A percentile compares a stretch with the other conserved stretches of the same genome.
Conservation (phyloP, 2,113 vertebrate species). For the Stomatorhinus ivindoensis region DNA sequence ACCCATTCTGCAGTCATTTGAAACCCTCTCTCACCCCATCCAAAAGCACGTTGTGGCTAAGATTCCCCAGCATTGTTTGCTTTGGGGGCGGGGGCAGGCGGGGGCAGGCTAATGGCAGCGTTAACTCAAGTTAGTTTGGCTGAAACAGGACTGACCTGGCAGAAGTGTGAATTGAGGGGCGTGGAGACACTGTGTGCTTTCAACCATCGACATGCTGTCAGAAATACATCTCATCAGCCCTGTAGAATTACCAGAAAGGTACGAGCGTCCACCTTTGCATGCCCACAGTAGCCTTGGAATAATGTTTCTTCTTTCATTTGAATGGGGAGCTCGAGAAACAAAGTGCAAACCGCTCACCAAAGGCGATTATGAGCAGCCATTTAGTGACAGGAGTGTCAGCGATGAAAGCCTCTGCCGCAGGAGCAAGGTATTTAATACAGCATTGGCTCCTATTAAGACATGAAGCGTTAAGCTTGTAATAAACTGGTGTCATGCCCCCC, state of each 20-base stretch:
- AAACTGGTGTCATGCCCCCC: conserved; percentile 4
- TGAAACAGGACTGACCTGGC: conserved; percentile 13
- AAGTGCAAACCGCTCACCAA: not conserved
- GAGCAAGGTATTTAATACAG: not conserved
- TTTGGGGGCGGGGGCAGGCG: not conserved
- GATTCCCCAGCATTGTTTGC: conserved; percentile 4
- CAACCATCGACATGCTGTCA: not conserved
- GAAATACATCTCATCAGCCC: not conserved
- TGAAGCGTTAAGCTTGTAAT: not conserved
- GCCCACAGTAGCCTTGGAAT: not conserved
- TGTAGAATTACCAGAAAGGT: not conserved
- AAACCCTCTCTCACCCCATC: conserved; percentile 9
- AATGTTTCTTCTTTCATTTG: not conserved
- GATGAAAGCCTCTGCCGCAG: not conserved
- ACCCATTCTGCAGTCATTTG: not conserved
- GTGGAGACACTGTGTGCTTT: not conserved
- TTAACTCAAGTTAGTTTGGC: conserved; percentile 6
- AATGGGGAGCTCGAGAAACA: not conserved
- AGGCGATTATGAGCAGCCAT: not conserved
- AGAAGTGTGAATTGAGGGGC: not conserved
- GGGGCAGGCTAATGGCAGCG: not conserved
- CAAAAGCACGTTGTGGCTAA: conserved; percentile 6
- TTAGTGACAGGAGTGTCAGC: not conserved
- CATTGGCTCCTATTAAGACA: not conserved
- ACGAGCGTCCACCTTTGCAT: not conserved